phyloP scores from a whole-genome alignment of 2,888 invertebrate genomes.

The Tetheella fluctuosa region DNA sequence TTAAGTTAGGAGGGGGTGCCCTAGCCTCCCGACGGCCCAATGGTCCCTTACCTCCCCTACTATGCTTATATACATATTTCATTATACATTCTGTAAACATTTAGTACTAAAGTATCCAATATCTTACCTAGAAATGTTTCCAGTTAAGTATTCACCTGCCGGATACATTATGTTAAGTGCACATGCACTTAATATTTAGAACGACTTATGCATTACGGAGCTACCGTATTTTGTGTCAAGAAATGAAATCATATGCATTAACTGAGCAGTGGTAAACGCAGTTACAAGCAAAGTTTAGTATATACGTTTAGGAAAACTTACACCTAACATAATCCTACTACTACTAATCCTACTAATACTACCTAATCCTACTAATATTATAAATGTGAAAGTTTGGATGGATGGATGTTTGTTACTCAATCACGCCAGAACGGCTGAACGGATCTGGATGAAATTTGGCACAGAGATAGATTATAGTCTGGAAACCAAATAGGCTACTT shows the following conservation, averaged over 20 bases:
- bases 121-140: constrained; percentile 4
- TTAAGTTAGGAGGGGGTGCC: too few relatives aligned
- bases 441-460: too few relatives aligned
- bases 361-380: too few relatives aligned
- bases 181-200: constrained; percentile 2
- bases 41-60: too few relatives aligned
- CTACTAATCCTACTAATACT: too few relatives aligned
- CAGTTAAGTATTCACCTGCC: constrained; percentile 1
- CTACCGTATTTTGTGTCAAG: constrained; percentile 1
- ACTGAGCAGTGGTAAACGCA: neutral
- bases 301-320: neutral
- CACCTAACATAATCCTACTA: neutral
- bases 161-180: constrained; percentile 5
- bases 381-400: too few relatives aligned
- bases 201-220: neutral
- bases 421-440: too few relatives aligned
- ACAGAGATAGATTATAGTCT: too few relatives aligned
- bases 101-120: neutral
- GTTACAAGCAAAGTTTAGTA: neutral
- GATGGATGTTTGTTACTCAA: too few relatives aligned
- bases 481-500: too few relatives aligned
- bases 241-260: neutral
- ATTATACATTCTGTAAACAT: neutral
- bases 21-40: too few relatives aligned
- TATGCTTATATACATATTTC: too few relatives aligned